A percentile compares a stretch with the other conserved stretches of the same genome.
Evolutionary conservation across 2,113 vertebrate species (phyloP).

Genomic region (Tachycineta bicolor): DNA sequence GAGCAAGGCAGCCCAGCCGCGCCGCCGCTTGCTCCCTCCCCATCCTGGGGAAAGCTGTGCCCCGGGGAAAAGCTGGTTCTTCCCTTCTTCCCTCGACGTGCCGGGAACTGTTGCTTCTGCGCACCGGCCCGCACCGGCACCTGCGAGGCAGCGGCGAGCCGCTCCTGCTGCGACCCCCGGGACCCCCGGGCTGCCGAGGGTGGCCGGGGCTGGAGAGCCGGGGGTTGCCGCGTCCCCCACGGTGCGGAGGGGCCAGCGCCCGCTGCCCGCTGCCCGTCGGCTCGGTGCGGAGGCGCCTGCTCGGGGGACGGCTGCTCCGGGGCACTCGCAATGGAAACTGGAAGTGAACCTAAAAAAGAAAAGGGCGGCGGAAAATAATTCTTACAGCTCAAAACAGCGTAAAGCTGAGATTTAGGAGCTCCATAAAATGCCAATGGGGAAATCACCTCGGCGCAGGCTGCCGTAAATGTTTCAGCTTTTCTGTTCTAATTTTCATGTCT

Average conservation of each 20-base stretch:
- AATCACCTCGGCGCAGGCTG: background rate
- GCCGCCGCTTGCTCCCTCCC: background rate
- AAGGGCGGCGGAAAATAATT: background rate
- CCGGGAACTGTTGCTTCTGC: conserved; percentile 29
- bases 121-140: background rate
- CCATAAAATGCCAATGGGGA: conserved; percentile 18
- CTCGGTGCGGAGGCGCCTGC: background rate
- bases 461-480: conserved; percentile 23
- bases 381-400: background rate
- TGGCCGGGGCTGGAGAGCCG: background rate
- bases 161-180: background rate
- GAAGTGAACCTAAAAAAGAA: background rate
- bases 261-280: background rate
- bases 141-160: background rate
- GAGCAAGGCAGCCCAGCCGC: background rate
- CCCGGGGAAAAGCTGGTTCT: background rate
- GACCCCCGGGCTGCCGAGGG: background rate
- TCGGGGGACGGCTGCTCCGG: background rate
- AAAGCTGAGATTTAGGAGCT: conserved; percentile 13
- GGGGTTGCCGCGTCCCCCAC: background rate
- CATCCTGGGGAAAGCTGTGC: background rate
- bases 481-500: conserved; percentile 26
- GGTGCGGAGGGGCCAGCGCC: background rate
- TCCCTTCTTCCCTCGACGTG: background rate
- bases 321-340: background rate